phyloP scores from a whole-genome alignment of 2,113 vertebrate genomes.

The Epinephelus cyanopodus region DNA sequence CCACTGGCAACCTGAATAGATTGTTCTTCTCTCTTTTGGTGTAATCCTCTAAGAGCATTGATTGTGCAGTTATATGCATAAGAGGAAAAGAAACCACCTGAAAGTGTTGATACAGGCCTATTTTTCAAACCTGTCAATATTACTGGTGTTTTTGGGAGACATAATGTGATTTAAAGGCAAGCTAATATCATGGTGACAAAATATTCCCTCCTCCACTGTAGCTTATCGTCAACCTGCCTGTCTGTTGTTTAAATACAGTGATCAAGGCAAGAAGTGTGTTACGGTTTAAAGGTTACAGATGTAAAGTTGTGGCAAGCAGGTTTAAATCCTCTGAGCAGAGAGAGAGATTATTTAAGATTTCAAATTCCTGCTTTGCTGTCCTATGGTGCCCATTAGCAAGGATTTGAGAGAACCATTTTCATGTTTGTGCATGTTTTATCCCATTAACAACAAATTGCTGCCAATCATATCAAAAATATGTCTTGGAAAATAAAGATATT shows the following conservation, averaged over 20 bases:
- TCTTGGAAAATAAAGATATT: too few relatives aligned
- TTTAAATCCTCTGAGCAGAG: not conserved
- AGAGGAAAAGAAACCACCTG: not conserved
- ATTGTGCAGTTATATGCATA: not conserved
- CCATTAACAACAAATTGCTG: not conserved
- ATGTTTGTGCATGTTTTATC: not conserved
- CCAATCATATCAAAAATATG: not conserved
- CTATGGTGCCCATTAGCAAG: not conserved
- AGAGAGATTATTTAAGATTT: constrained; percentile 5
- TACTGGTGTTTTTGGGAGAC: not conserved
- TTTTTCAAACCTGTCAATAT: not conserved
- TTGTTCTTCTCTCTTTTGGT: not conserved
- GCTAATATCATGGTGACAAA: not conserved
- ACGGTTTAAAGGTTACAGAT: constrained; percentile 1
- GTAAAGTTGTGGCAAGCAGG: not conserved
- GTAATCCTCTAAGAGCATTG: not conserved
- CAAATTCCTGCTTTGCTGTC: not conserved
- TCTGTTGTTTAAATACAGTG: not conserved
- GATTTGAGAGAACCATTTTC: not conserved
- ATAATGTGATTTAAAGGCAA: not conserved
- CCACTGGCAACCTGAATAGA: not conserved
- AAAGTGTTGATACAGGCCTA: not conserved
- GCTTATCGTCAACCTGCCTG: not conserved
- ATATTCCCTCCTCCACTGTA: not conserved
- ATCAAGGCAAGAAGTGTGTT: not conserved